Base-by-base conservation (phyloP, 2,888 invertebrate species). In the Tetragonula carbonaria region DNA sequence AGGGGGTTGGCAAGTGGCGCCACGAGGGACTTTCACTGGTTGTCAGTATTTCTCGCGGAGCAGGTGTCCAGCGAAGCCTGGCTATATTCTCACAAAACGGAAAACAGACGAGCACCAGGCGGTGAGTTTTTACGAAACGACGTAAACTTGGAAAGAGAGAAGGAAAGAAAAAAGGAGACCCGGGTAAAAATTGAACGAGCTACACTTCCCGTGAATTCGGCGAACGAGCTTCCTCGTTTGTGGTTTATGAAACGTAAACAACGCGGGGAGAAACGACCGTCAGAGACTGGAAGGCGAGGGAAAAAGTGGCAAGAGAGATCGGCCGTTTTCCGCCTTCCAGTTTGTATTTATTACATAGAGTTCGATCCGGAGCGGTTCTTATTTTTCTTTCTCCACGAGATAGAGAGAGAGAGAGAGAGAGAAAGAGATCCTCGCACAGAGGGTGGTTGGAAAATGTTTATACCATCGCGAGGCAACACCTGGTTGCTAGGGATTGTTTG, bases 401-500 rank as follows among this genome's bases (percentile, higher is more conserved):
- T 51, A 28, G 28, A 28, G 28, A 28, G 28, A 28, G 28, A 28
- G 28, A n/a, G 28, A 28, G 28, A 28, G 28, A 28, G 28, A 28
- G 59, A 11, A 21, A 21, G 57, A 55, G 21, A 18, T 21, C 21
- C 6, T 59, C 23, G 18, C 62, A 11, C 13, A n/a, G 8, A 23
- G 38, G 38, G 1, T 45, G 63, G 53, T 8, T 6, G 21, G 50
- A 55, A 68, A 70, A 50, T 73, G 87, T 84, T 86, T 78, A 11
- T 13, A 82, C 66, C 79, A 80, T 84, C 80, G 82, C 88, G 87
- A 82, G 82, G 88, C 87, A 85, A 90, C 78, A 86, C 75, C 85
- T 68, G 86, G 92, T 93, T 93, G 92, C 92, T 92, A 93, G 91
- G 92, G 82, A 81, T 85, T 91, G 92, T 92, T 92, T 93, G 88